phyloP scores from a whole-genome alignment of 2,113 vertebrate species.

The Terrapene triunguis region DNA sequence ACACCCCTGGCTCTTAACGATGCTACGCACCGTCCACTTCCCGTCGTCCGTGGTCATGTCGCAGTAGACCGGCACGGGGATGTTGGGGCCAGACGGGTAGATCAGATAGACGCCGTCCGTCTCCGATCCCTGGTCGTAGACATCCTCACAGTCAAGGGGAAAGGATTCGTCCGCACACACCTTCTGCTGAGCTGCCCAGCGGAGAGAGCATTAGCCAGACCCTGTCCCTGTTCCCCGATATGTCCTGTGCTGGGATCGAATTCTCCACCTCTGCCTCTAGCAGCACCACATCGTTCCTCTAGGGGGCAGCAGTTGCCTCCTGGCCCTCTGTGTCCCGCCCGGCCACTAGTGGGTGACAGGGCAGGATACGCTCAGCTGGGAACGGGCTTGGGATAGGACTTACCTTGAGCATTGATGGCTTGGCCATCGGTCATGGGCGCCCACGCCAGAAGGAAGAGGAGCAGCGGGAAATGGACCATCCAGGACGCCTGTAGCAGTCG shows the following conservation, averaged over 20 bases:
- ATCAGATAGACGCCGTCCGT: constrained; percentile 82
- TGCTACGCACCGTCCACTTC: constrained; percentile 77
- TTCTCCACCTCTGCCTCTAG: not conserved
- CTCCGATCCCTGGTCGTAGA: constrained; percentile 66
- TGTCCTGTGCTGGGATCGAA: not conserved
- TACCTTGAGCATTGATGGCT: constrained; percentile 57
- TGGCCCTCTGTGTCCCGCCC: too few relatives aligned
- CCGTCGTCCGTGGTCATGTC: constrained; percentile 83
- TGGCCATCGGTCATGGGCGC: constrained; percentile 14
- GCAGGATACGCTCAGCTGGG: not conserved
- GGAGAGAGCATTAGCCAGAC: not conserved
- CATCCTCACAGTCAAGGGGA: constrained; percentile 76
- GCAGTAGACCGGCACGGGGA: constrained; percentile 83
- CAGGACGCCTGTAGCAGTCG: not conserved
- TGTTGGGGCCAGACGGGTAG: constrained; percentile 78
- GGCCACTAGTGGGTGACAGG: not conserved
- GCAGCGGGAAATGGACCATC: not conserved
- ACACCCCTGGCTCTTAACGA: not conserved
- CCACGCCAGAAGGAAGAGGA: constrained; percentile 42
- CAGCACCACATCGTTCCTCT: not conserved
- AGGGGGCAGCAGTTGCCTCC: not conserved
- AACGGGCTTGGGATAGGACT: constrained; percentile 25
- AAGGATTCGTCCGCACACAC: constrained; percentile 46
- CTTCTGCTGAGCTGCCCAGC: constrained; percentile 58
- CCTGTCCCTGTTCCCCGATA: too few relatives aligned